Conservation (phyloP, 2,113 vertebrate species). For the Lampris megalopsis region DNA sequence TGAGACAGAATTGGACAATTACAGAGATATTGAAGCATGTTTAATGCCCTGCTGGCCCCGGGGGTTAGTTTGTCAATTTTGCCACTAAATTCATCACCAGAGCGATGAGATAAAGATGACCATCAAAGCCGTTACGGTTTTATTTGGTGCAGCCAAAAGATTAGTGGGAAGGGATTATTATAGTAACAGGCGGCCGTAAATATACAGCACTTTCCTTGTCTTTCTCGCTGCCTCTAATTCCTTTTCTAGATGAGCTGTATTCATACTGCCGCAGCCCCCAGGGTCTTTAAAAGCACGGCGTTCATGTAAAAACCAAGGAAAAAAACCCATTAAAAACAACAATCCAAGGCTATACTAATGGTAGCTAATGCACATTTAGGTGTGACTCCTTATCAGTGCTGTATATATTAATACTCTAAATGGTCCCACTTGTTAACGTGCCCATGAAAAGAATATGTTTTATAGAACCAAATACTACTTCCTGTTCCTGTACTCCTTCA, state of each 20-base stretch:
- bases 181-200: constrained; percentile 65
- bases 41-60: constrained; percentile 4
- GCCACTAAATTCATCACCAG: constrained; percentile 52
- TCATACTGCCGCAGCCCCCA: constrained; percentile 33
- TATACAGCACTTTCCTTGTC: constrained; percentile 43
- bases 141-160: constrained; percentile 70
- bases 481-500: no score
- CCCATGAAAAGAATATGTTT: no score
- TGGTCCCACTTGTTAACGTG: constrained; percentile 10
- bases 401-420: constrained; percentile 10
- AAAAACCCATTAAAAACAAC: constrained; percentile 25
- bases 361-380: constrained; percentile 28
- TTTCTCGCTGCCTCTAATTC: constrained; percentile 51
- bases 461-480: no score
- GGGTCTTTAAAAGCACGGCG: constrained; percentile 18
- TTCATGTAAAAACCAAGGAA: constrained; percentile 40
- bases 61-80: constrained; percentile 43
- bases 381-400: constrained; percentile 3
- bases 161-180: constrained; percentile 76
- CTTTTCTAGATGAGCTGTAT: constrained; percentile 41
- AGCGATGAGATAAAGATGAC: constrained; percentile 66
- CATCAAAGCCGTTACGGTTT: constrained; percentile 71
- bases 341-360: constrained; percentile 46
- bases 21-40: not conserved
- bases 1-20: constrained; percentile 1